Conservation (phyloP, 2,113 vertebrate genomes). For the Anguilla japonica region DNA sequence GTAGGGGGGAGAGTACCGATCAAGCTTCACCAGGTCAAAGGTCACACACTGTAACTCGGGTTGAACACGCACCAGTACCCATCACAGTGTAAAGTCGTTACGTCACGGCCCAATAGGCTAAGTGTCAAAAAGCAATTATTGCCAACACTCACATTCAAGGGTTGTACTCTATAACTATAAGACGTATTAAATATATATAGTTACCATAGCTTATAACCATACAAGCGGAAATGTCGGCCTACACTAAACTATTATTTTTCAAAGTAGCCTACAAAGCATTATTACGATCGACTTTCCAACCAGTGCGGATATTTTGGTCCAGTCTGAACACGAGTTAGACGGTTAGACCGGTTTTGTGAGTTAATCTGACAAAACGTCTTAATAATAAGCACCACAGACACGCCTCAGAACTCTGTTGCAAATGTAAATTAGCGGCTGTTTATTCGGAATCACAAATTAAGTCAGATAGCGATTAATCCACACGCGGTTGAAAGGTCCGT, state of each 20-base stretch:
- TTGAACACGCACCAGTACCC: neutral
- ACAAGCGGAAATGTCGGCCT: neutral
- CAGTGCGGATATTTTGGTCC: neutral
- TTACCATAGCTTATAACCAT: neutral
- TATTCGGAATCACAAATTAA: neutral
- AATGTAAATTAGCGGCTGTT: neutral
- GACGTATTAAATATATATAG: neutral
- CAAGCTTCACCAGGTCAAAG: neutral
- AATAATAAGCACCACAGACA: neutral
- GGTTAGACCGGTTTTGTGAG: constrained; percentile 17
- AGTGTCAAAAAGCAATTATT: no score
- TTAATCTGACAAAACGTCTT: constrained; percentile 16
- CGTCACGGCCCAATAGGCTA: neutral
- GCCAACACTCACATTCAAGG: no score
- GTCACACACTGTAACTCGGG: neutral
- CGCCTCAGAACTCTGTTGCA: neutral
- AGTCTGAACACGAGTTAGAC: constrained; percentile 13
- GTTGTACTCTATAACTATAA: neutral
- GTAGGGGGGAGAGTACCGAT: no score
- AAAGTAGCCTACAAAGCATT: neutral
- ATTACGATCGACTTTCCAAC: neutral
- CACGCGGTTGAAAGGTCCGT: no score
- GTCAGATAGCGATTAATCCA: neutral
- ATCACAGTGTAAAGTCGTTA: no score
- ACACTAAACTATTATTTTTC: neutral